Evolutionary conservation across 2,888 invertebrate genomes (phyloP).

Genomic region (Meteorus cinctellus): DNA sequence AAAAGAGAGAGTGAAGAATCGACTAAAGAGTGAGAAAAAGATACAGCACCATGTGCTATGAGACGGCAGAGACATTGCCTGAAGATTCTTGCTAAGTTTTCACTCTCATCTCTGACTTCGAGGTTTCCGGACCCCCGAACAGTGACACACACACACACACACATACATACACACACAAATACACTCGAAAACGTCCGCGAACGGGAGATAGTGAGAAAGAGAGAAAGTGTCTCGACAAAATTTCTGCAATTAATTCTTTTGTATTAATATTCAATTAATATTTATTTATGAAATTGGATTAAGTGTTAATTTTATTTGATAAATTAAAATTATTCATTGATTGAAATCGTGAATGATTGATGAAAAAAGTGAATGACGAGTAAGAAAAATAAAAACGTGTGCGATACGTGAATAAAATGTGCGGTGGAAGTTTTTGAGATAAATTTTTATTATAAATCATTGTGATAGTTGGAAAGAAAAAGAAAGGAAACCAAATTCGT

Average conservation of each 20-base stretch:
- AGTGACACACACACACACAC: not conserved
- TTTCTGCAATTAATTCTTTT: not conserved
- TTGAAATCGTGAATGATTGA: not conserved
- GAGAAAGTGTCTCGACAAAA: not conserved
- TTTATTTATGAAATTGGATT: not conserved
- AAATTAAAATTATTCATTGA: not conserved
- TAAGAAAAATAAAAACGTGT: not conserved
- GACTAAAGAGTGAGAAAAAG: constrained; percentile 31
- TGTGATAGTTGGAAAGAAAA: not conserved
- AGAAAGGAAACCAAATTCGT: not conserved
- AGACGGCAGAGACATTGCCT: constrained; percentile 56
- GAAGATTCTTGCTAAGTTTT: constrained; percentile 58
- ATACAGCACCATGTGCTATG: constrained; percentile 55
- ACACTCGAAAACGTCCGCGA: not conserved
- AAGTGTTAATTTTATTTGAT: not conserved
- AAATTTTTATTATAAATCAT: constrained; percentile 5
- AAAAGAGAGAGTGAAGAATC: constrained; percentile 34
- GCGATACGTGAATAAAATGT: not conserved
- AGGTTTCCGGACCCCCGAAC: constrained; percentile 60
- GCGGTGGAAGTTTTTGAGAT: not conserved
- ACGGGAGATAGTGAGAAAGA: not conserved
- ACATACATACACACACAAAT: not conserved
- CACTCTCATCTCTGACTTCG: constrained; percentile 66
- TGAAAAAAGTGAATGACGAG: not conserved
- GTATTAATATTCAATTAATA: not conserved